Percentiles rank a stretch among this genome's conserved stretches.
Evolutionary conservation across 1,140 invertebrate genomes (phyloP).

Genomic region (Potamilus streckersoni): DNA sequence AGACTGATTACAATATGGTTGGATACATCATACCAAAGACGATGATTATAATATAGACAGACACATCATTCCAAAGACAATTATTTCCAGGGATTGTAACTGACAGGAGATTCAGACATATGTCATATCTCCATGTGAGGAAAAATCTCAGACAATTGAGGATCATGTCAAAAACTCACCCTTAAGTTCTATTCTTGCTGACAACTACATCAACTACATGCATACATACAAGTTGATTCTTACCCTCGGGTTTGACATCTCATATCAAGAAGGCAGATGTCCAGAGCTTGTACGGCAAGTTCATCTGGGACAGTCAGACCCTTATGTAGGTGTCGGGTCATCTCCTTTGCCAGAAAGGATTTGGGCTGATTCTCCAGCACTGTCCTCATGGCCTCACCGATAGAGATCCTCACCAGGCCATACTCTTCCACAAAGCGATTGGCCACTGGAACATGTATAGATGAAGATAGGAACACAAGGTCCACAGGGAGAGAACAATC

Average conservation of each 20-base stretch:
- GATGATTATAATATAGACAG: too few relatives aligned
- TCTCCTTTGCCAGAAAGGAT: slow-evolving; percentile 55
- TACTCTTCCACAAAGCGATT: slow-evolving; percentile 65
- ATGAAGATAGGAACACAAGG: not conserved
- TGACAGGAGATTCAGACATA: too few relatives aligned
- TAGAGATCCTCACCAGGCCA: slow-evolving; percentile 63
- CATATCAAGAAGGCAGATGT: slow-evolving; percentile 64
- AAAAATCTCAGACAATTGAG: too few relatives aligned
- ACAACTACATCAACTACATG: too few relatives aligned
- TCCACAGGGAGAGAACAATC: not conserved
- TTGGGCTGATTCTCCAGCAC: slow-evolving; percentile 61
- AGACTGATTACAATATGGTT: too few relatives aligned
- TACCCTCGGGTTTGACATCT: slow-evolving; percentile 66
- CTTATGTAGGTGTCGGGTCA: slow-evolving; percentile 54
- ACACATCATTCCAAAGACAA: too few relatives aligned
- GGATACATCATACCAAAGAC: too few relatives aligned
- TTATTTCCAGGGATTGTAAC: too few relatives aligned
- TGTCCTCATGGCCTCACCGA: slow-evolving; percentile 65
- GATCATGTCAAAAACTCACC: too few relatives aligned
- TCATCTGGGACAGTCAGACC: slow-evolving; percentile 65
- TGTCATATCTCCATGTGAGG: too few relatives aligned
- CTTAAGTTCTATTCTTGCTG: too few relatives aligned
- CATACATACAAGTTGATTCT: not conserved
- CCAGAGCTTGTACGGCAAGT: slow-evolving; percentile 62
- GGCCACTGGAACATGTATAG: slow-evolving; percentile 58